These are phyloP conservation scores for Drosophila busckii DNA, from an alignment of 1,140 invertebrate species.

Conservation along the genomic window DNA sequence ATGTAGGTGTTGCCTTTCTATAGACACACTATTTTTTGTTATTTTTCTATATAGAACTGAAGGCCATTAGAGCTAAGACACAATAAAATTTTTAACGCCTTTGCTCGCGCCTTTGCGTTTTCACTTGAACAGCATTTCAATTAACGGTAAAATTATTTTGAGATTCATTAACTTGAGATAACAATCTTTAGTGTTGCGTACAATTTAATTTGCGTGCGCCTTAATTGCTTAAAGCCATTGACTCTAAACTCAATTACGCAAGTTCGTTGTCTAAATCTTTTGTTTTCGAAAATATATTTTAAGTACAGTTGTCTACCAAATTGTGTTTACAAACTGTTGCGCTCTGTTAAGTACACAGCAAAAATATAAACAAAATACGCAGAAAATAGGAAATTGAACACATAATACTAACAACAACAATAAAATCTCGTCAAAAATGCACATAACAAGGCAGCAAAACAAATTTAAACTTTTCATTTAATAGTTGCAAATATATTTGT, in stretches of 20 bases:
- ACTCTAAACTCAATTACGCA: conserved; percentile 48
- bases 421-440: conserved; percentile 42
- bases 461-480: conserved; percentile 35
- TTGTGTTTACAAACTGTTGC: conserved; percentile 53
- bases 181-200: conserved; percentile 46
- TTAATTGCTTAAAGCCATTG: conserved; percentile 68
- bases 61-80: conserved; percentile 51
- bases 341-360: conserved; percentile 56
- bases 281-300: conserved; percentile 15
- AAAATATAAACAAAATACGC: conserved; percentile 14
- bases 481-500: not conserved
- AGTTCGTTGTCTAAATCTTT: conserved; percentile 60
- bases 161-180: conserved; percentile 32
- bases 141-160: conserved; percentile 59
- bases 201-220: conserved; percentile 58
- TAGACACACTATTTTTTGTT: conserved; percentile 12
- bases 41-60: conserved; percentile 46
- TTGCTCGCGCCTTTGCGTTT: conserved; percentile 29
- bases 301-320: conserved; percentile 12
- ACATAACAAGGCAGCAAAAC: conserved; percentile 43
- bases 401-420: conserved; percentile 22
- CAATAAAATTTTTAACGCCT: conserved; percentile 35
- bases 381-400: conserved; percentile 56
- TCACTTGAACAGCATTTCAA: conserved; percentile 43
- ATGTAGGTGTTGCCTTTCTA: conserved; percentile 42